Conservation (phyloP, 2,888 invertebrate genomes). For the Caenorhabditis sinica region DNA sequence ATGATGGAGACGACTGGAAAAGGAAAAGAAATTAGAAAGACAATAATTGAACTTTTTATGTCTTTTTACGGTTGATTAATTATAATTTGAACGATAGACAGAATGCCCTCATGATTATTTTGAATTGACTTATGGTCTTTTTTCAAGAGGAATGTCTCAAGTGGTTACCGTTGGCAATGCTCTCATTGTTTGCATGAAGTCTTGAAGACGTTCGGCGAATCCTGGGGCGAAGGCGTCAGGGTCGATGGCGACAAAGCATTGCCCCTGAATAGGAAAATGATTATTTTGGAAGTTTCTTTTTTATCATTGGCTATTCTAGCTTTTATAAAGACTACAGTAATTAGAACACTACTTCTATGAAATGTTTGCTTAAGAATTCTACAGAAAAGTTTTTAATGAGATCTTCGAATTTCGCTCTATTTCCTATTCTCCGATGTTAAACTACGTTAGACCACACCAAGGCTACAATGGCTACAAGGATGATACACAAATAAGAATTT, state of each 20-base stretch:
- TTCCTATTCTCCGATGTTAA: no score
- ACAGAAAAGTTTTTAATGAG: neutral
- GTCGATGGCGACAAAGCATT: slow-evolving; percentile 81
- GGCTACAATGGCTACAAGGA: neutral
- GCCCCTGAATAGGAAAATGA: slow-evolving; percentile 83
- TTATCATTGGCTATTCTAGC: no score
- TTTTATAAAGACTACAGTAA: neutral
- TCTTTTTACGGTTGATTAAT: neutral
- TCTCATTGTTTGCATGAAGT: slow-evolving; percentile 79
- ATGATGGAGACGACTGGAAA: slow-evolving; percentile 70
- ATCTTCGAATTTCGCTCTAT: no score
- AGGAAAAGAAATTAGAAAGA: neutral
- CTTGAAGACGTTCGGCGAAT: slow-evolving; percentile 78
- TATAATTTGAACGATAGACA: slow-evolving; percentile 14
- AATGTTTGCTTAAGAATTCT: no score
- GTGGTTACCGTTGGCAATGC: slow-evolving; percentile 71
- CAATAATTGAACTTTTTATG: slow-evolving; percentile 23
- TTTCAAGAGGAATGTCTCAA: neutral
- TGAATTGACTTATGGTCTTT: slow-evolving; percentile 1
- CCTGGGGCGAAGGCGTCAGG: slow-evolving; percentile 81
- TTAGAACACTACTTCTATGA: no score
- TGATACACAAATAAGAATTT: no score
- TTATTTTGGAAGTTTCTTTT: neutral
- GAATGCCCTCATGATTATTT: neutral
- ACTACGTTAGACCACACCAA: no score